These are phyloP conservation scores for Tilapia sparmanii DNA, from an alignment of 2,113 vertebrate genomes.

Conservation along the genomic window DNA sequence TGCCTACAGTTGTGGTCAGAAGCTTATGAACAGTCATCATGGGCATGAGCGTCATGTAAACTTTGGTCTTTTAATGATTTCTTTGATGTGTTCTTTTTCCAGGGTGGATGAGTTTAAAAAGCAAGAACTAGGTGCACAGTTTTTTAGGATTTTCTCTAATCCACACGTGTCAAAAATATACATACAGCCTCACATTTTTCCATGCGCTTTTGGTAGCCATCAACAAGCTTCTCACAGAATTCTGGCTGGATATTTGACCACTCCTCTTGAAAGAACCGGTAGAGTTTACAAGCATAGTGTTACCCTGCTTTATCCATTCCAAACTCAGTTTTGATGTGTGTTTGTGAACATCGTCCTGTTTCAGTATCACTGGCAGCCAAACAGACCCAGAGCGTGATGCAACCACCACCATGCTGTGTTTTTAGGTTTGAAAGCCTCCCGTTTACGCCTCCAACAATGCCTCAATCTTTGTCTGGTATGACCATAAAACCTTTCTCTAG, in stretches of 20 bases:
- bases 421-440: neutral
- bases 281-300: rapidly evolving
- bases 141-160: neutral
- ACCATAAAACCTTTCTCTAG: neutral
- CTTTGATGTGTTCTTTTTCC: neutral
- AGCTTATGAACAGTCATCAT: neutral
- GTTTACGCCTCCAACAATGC: neutral
- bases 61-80: neutral
- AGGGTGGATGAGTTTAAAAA: neutral
- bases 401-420: neutral
- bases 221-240: neutral
- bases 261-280: neutral
- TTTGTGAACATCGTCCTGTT: neutral
- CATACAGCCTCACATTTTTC: neutral
- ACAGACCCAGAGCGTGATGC: neutral
- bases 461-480: neutral
- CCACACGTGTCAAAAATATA: neutral
- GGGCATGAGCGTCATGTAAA: neutral
- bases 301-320: neutral
- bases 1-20: neutral
- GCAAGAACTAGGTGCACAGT: neutral
- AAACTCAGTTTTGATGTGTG: neutral
- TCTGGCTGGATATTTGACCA: neutral
- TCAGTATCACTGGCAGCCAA: neutral
- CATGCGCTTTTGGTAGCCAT: neutral